These are phyloP conservation scores for Zaprionus tsacasi DNA, from an alignment of 1,140 invertebrate genomes.

Conservation along the genomic window DNA sequence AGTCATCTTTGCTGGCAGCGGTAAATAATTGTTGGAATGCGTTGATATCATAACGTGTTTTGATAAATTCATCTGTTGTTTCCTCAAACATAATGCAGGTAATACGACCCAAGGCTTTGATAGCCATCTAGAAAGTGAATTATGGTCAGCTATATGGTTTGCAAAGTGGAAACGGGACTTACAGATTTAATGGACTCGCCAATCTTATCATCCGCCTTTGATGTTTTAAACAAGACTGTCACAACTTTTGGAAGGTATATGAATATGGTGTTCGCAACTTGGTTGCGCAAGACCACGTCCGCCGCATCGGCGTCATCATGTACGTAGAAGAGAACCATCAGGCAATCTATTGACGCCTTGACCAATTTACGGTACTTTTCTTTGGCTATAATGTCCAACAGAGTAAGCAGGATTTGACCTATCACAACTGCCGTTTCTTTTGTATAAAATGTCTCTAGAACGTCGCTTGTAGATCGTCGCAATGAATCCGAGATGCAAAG, in stretches of 20 bases:
- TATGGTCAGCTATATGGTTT: not conserved
- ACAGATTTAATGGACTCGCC: conserved; percentile 74
- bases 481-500: conserved; percentile 61
- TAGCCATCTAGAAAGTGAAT: conserved; percentile 44
- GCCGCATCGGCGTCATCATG: conserved; percentile 69
- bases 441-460: conserved; percentile 70
- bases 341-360: conserved; percentile 53
- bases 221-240: conserved; percentile 60
- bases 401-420: conserved; percentile 67
- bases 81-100: conserved; percentile 77
- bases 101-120: conserved; percentile 74
- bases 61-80: conserved; percentile 61
- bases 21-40: conserved; percentile 60
- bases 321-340: conserved; percentile 74
- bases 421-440: conserved; percentile 53
- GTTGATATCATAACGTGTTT: conserved; percentile 55
- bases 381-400: conserved; percentile 63
- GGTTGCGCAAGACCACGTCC: conserved; percentile 77
- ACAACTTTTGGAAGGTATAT: conserved; percentile 78
- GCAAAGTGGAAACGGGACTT: conserved; percentile 14
- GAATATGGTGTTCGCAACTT: conserved; percentile 75
- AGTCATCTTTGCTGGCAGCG: not conserved
- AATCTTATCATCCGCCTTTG: conserved; percentile 69
- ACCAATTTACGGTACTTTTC: conserved; percentile 75
- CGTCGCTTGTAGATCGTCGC: conserved; percentile 62